These are phyloP conservation scores for Anniella stebbinsi DNA, from an alignment of 2,797 vertebrate genomes.

Conservation along the genomic window DNA sequence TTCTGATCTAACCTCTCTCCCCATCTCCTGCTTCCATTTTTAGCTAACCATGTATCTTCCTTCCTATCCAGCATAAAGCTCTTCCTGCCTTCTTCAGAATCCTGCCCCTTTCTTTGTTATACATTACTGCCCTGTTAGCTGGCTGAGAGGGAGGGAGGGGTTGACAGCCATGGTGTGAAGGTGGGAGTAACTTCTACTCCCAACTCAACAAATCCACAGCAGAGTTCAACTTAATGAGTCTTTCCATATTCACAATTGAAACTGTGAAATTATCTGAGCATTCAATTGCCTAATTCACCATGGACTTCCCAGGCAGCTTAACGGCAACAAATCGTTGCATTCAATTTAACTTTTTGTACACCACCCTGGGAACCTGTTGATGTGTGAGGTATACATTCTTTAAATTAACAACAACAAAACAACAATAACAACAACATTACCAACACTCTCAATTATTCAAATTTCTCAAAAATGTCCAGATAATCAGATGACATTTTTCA, in stretches of 20 bases:
- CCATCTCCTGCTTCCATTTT: background rate
- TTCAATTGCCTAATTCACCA: background rate
- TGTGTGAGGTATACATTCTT: background rate
- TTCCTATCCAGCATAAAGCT: slow-evolving; percentile 10
- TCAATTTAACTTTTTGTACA: background rate
- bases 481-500: background rate
- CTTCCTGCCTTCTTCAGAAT: background rate
- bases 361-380: background rate
- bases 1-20: background rate
- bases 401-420: background rate
- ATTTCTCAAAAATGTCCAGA: background rate
- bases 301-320: background rate
- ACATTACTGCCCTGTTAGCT: background rate
- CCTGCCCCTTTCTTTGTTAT: background rate
- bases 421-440: background rate
- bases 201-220: background rate
- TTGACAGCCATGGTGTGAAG: background rate
- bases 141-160: background rate
- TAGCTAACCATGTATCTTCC: background rate
- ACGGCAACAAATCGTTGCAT: background rate
- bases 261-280: background rate
- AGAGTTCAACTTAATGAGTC: background rate
- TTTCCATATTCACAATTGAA: slow-evolving; percentile 1
- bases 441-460: background rate
- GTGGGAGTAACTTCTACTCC: background rate